Evolutionary conservation across 2,888 invertebrate genomes (phyloP).

Genomic region (Anticlea derivata): DNA sequence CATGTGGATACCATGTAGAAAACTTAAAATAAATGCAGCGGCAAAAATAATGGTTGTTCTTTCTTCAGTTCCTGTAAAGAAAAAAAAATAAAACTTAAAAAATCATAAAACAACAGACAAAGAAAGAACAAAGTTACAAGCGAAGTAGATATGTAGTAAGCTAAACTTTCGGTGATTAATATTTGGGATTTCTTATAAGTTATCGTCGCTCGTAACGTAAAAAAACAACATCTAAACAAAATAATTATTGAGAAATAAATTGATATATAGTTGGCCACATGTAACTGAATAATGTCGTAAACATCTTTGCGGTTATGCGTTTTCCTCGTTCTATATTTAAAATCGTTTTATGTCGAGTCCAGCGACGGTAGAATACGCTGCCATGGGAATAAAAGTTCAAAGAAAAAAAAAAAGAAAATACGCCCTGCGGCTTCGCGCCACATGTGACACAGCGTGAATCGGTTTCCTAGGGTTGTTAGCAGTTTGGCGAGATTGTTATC

Average conservation of each 20-base stretch:
- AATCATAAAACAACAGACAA: slow-evolving; percentile 45
- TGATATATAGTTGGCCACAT: slow-evolving; percentile 28
- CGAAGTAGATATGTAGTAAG: no score
- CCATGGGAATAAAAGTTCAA: slow-evolving; percentile 23
- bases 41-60: slow-evolving; percentile 51
- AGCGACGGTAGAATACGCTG: slow-evolving; percentile 34
- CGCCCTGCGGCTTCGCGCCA: slow-evolving; percentile 49
- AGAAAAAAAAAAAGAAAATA: slow-evolving; percentile 46
- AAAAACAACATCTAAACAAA: slow-evolving; percentile 23
- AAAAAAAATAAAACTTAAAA: slow-evolving; percentile 58
- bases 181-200: no score
- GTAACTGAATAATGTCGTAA: slow-evolving; percentile 34
- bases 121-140: slow-evolving; percentile 13
- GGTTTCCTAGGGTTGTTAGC: slow-evolving; percentile 17
- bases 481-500: slow-evolving; percentile 13
- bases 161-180: no score
- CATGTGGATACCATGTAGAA: slow-evolving; percentile 82
- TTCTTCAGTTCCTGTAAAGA: slow-evolving; percentile 67
- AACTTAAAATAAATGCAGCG: slow-evolving; percentile 66
- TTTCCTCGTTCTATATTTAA: slow-evolving; percentile 69
- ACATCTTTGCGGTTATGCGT: slow-evolving; percentile 44
- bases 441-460: slow-evolving; percentile 46
- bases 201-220: no score
- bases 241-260: slow-evolving; percentile 23
- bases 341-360: slow-evolving; percentile 60